A percentile compares a stretch with the other conserved stretches of the same genome.
phyloP scores from a whole-genome alignment of 92 coral and sea anemone species.

The Palythoa heliodiscus region DNA sequence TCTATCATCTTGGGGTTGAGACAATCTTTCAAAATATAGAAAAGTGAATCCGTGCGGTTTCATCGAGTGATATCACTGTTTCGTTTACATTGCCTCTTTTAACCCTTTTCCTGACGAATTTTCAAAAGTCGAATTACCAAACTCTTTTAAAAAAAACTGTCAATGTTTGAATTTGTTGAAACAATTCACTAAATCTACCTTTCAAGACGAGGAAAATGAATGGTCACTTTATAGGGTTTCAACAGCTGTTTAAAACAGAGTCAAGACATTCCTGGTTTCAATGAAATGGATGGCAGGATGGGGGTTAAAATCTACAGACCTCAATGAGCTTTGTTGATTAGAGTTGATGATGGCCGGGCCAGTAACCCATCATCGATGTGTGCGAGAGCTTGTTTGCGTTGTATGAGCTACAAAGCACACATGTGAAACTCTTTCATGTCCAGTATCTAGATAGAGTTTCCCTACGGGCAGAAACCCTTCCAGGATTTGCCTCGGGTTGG shows the following conservation, averaged over 20 bases:
- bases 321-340: not conserved
- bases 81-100: not conserved
- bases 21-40: not conserved
- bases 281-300: not conserved
- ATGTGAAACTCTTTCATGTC: not conserved
- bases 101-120: too few species aligned
- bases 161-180: too few species aligned
- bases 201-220: too few species aligned
- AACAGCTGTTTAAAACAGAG: too few species aligned
- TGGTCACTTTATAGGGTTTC: too few species aligned
- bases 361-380: not conserved
- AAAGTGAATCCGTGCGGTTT: not conserved
- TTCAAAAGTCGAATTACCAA: too few species aligned
- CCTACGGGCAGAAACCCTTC: not conserved
- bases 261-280: too few species aligned
- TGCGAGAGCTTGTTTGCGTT: not conserved
- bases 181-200: too few species aligned
- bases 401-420: not conserved
- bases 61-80: not conserved
- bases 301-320: not conserved
- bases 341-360: slow-evolving; percentile 13
- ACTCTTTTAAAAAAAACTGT: too few species aligned
- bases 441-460: not conserved
- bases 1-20: not conserved
- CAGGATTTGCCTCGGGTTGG: not conserved